A percentile compares a stretch with the other conserved stretches of the same genome.
Evolutionary conservation across 2,797 vertebrate species (phyloP).

Genomic region (Pseudomugil tenellus): DNA sequence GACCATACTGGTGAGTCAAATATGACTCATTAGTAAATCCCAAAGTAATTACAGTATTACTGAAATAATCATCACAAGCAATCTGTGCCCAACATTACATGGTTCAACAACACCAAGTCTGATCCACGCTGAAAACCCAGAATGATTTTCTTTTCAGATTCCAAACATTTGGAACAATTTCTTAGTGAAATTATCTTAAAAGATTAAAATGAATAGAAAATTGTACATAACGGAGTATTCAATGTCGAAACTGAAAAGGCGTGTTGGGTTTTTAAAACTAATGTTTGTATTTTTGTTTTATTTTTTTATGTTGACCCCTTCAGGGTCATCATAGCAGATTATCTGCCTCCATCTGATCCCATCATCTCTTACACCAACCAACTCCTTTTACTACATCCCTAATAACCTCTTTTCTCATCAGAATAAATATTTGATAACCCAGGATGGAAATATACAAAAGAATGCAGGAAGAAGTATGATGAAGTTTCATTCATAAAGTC

Average conservation of each 20-base stretch:
- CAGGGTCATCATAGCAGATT: no score
- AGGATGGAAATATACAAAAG: not conserved
- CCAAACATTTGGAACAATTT: no score
- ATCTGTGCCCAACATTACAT: not conserved
- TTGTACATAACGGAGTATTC: no score
- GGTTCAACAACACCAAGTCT: not conserved
- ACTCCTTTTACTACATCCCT: not conserved
- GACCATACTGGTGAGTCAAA: slow-evolving; percentile 44
- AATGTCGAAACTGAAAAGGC: no score
- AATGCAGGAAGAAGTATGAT: not conserved
- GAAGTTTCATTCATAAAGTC: not conserved
- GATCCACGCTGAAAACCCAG: not conserved
- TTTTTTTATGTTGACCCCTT: no score
- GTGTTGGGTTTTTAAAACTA: no score
- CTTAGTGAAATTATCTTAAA: no score
- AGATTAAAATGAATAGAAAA: no score
- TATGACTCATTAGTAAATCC: slow-evolving; percentile 14
- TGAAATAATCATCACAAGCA: not conserved
- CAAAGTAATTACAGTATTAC: slow-evolving; percentile 14
- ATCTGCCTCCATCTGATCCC: no score
- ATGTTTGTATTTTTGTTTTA: no score
- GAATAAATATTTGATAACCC: not conserved
- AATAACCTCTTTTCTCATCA: no score
- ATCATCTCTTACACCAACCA: not conserved
- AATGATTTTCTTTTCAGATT: no score